A percentile compares a stretch with the other conserved stretches of the same genome.
Conservation (phyloP, 1,140 invertebrate genomes). For the Popillia japonica region DNA sequence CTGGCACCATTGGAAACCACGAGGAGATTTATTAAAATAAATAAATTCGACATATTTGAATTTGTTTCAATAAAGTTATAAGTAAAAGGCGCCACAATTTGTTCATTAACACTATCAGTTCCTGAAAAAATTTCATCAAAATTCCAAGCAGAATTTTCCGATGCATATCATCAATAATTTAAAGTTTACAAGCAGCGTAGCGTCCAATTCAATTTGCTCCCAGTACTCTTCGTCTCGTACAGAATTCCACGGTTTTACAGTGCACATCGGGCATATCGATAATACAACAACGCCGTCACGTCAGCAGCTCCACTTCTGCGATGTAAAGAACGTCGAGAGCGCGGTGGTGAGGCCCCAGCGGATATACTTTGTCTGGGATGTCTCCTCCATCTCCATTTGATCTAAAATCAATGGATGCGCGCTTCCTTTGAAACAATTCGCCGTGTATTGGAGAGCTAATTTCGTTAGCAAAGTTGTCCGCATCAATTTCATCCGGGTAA, state of each 20-base stretch:
- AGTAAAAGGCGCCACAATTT: too few relatives aligned
- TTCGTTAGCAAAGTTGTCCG: slow-evolving; percentile 24
- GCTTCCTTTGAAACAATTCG: background rate
- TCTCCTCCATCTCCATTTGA: slow-evolving; percentile 1
- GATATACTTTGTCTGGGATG: too few relatives aligned
- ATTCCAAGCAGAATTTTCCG: too few relatives aligned
- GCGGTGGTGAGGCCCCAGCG: background rate
- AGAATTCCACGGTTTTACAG: background rate
- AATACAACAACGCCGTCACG: background rate
- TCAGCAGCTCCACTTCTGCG: background rate
- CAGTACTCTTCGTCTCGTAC: background rate
- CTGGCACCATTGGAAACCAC: too few relatives aligned
- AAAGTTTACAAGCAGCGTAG: background rate
- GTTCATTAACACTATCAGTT: too few relatives aligned
- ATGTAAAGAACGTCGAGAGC: background rate
- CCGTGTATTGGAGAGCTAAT: slow-evolving; percentile 15
- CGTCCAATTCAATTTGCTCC: background rate
- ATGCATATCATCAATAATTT: too few relatives aligned
- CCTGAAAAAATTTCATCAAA: too few relatives aligned
- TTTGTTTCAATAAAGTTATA: too few relatives aligned
- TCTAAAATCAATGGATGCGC: slow-evolving; percentile 24
- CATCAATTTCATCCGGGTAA: background rate
- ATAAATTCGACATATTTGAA: too few relatives aligned
- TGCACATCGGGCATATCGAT: slow-evolving; percentile 1
- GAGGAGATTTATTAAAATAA: too few relatives aligned